Evolutionary conservation across 2,113 vertebrate genomes (phyloP).

Genomic region (Entomyzon cyanotis): DNA sequence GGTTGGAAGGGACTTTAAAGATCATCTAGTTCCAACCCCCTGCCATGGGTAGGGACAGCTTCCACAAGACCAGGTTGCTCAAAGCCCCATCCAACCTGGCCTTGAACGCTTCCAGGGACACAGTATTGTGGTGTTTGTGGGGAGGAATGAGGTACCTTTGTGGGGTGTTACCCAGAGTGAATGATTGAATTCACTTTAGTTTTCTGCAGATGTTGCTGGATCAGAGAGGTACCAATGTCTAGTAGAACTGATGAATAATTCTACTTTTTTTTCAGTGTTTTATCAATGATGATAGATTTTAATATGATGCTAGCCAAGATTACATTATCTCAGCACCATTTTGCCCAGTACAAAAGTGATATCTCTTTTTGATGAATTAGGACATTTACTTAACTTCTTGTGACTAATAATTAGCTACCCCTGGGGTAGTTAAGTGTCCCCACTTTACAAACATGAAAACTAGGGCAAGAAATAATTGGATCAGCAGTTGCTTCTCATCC

Average conservation of each 20-base stretch:
- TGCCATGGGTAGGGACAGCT: neutral
- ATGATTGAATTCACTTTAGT: neutral
- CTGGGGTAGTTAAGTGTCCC: constrained; percentile 9
- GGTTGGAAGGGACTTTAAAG: neutral
- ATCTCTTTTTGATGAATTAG: constrained; percentile 1
- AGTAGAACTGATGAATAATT: neutral
- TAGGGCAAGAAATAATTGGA: constrained; percentile 60
- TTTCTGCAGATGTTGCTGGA: neutral
- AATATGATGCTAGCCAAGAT: neutral
- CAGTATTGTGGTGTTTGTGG: neutral
- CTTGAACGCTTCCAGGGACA: neutral
- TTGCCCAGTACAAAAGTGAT: neutral
- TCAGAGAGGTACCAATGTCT: neutral
- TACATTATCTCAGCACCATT: neutral
- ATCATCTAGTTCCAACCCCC: neutral
- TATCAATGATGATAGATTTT: neutral
- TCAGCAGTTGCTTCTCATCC: constrained; percentile 38
- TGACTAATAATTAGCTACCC: constrained; percentile 29
- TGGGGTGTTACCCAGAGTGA: neutral
- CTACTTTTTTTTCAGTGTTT: neutral
- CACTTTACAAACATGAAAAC: constrained; percentile 9
- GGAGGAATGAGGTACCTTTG: neutral
- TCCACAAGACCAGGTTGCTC: neutral
- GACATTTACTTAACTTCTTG: constrained; percentile 24
- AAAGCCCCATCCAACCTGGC: neutral